phyloP scores from a whole-genome alignment of 2,888 invertebrate genomes.

The Callosobruchus maculatus region DNA sequence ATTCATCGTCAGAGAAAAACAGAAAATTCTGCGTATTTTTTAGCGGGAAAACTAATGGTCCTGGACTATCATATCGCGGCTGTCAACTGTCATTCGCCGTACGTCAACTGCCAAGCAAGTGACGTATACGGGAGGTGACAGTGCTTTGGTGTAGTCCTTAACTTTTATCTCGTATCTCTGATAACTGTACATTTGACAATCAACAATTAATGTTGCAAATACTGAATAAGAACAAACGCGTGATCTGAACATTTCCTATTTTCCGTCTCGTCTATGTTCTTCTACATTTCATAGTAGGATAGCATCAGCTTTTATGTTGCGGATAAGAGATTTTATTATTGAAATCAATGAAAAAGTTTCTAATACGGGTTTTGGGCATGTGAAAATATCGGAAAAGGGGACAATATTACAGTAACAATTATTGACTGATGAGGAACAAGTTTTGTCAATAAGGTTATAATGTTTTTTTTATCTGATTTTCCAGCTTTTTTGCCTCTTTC shows the following conservation, averaged over 20 bases:
- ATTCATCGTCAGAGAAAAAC: no score
- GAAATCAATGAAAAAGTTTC: no score
- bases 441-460: no score
- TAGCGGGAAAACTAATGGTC: background rate
- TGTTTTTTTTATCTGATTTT: no score
- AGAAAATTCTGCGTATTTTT: no score
- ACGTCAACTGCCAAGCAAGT: background rate
- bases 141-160: background rate
- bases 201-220: conserved; percentile 32
- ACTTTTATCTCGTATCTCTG: conserved; percentile 1
- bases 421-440: no score
- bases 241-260: conserved; percentile 29
- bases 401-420: no score
- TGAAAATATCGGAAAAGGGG: no score
- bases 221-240: conserved; percentile 34
- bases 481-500: no score
- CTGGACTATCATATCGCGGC: background rate
- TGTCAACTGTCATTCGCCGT: background rate
- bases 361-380: no score
- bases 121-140: background rate
- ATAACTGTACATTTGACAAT: conserved; percentile 48
- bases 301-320: background rate
- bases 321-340: no score
- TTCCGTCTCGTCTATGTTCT: conserved; percentile 23
- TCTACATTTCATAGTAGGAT: conserved; percentile 2